Percentiles rank a stretch among this genome's conserved stretches.
These are phyloP conservation scores for Limenitis camilla DNA, from an alignment of 2,888 invertebrate species.

Conservation along the genomic window DNA sequence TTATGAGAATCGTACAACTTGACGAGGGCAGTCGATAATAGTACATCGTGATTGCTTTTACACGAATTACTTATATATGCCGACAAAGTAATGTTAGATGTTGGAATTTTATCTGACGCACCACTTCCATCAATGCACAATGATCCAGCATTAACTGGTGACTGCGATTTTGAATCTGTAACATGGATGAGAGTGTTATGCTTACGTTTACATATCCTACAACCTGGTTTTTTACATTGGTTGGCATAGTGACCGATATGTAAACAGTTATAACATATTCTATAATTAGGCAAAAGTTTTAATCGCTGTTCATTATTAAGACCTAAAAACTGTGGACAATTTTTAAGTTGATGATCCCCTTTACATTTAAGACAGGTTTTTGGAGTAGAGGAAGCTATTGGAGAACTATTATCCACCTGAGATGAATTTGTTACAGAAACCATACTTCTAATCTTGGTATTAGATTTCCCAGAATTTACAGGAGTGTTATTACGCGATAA, in stretches of 20 bases:
- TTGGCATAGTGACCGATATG: conserved; percentile 9
- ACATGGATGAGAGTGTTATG: conserved; percentile 15
- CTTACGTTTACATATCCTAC: conserved; percentile 14
- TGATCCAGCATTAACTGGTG: neutral
- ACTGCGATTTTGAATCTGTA: neutral
- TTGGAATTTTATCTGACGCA: neutral
- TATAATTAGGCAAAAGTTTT: neutral
- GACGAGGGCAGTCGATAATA: too few relatives aligned
- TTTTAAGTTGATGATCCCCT: too few relatives aligned
- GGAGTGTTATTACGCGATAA: neutral
- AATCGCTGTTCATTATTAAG: neutral
- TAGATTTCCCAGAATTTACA: neutral
- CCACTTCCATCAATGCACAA: neutral
- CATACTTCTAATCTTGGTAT: neutral
- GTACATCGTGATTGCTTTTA: too few relatives aligned
- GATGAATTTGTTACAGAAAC: neutral
- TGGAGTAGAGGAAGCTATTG: neutral
- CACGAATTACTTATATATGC: too few relatives aligned
- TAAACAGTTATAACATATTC: conserved; percentile 11
- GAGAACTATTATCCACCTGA: neutral
- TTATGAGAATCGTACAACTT: too few relatives aligned
- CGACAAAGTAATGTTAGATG: neutral
- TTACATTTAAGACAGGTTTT: too few relatives aligned
- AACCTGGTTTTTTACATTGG: conserved; percentile 7
- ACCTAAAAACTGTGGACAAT: too few relatives aligned